phyloP scores from a whole-genome alignment of 2,797 vertebrate genomes.

The Halcyon badia region DNA sequence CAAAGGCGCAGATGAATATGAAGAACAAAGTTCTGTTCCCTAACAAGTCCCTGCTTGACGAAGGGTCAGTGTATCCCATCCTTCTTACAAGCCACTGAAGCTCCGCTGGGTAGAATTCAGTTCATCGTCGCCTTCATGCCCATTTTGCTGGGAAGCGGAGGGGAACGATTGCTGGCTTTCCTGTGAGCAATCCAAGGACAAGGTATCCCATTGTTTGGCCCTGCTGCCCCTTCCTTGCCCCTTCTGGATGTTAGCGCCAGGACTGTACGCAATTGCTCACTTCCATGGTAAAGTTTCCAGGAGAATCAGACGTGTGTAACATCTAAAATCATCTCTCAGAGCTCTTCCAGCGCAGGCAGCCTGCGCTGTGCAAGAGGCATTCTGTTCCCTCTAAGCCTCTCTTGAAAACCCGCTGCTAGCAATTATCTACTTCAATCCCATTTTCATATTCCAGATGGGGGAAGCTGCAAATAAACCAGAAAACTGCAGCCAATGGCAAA shows the following conservation, averaged over 20 bases:
- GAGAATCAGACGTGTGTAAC: slow-evolving; percentile 70
- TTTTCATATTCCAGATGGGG: slow-evolving; percentile 76
- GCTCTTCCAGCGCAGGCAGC: slow-evolving; percentile 24
- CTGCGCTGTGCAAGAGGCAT: slow-evolving; percentile 47
- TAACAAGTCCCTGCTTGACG: slow-evolving; percentile 91
- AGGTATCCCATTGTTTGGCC: slow-evolving; percentile 55
- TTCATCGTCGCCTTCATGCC: slow-evolving; percentile 53
- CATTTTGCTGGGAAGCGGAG: background rate
- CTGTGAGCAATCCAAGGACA: slow-evolving; percentile 23
- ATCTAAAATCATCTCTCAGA: slow-evolving; percentile 66
- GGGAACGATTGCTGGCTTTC: background rate
- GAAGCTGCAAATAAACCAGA: slow-evolving; percentile 65
- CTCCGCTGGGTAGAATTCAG: slow-evolving; percentile 41
- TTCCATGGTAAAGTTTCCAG: slow-evolving; percentile 73
- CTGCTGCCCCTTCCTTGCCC: slow-evolving; percentile 14
- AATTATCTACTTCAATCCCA: slow-evolving; percentile 70
- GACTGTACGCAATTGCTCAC: slow-evolving; percentile 11
- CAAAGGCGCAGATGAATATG: slow-evolving; percentile 98
- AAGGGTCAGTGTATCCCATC: slow-evolving; percentile 95
- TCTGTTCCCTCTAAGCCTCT: slow-evolving; percentile 54
- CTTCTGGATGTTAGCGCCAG: slow-evolving; percentile 4
- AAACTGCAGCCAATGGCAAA: slow-evolving; percentile 73
- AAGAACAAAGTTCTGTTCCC: slow-evolving; percentile 97
- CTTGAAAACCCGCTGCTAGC: slow-evolving; percentile 51
- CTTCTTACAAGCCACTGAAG: slow-evolving; percentile 34